Conservation (phyloP, 2,797 vertebrate species). For the Neoniphon sammara region DNA sequence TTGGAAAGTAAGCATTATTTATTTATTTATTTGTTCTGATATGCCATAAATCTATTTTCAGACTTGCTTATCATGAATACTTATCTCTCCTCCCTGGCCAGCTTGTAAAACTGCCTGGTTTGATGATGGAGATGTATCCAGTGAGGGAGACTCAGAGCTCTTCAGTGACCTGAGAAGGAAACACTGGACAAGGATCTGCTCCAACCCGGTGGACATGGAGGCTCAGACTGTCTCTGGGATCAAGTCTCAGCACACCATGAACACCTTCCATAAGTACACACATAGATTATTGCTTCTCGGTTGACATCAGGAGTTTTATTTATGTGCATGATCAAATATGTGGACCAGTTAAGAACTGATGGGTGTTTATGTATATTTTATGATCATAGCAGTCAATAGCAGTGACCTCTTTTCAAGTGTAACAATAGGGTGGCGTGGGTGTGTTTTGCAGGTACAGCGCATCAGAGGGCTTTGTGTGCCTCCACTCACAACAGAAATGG, state of each 20-base stretch:
- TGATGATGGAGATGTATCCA: constrained; percentile 47
- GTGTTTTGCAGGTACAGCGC: constrained; percentile 44
- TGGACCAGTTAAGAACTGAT: too few species aligned
- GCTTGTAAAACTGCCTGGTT: constrained; percentile 66
- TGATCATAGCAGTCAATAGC: background rate
- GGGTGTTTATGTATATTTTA: background rate
- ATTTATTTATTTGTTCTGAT: background rate
- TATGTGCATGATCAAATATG: too few species aligned
- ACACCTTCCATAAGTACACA: constrained; percentile 61
- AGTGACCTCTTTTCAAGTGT: background rate
- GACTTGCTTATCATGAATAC: constrained; percentile 5
- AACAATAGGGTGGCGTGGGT: background rate
- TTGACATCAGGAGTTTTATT: too few species aligned
- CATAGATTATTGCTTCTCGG: too few species aligned
- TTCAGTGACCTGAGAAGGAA: constrained; percentile 44
- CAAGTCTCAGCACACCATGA: constrained; percentile 40
- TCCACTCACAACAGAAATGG: constrained; percentile 58
- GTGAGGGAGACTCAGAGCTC: constrained; percentile 47
- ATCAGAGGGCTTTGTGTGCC: constrained; percentile 61
- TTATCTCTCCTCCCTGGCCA: constrained; percentile 11
- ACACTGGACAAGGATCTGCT: constrained; percentile 40
- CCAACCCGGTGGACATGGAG: constrained; percentile 54
- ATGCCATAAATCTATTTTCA: background rate
- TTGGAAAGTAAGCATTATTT: constrained; percentile 39
- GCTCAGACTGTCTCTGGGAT: constrained; percentile 55